These are phyloP conservation scores for Pachliopta kotzebuea DNA, from an alignment of 2,888 invertebrate genomes.

Conservation along the genomic window DNA sequence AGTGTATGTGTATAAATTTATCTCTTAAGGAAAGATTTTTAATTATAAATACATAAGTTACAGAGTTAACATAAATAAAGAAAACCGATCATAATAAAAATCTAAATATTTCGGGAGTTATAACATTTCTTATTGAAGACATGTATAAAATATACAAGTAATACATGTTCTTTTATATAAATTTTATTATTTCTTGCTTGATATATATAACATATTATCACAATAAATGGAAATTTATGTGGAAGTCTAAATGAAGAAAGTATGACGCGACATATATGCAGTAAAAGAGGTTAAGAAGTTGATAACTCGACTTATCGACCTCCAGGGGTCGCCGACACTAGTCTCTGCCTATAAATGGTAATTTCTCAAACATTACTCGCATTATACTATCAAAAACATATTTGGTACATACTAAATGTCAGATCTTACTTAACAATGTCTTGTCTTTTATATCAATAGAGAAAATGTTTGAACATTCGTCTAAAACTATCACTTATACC, in stretches of 20 bases:
- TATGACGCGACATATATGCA: not conserved
- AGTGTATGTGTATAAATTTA: no score
- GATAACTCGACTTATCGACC: not conserved
- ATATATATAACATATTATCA: not conserved
- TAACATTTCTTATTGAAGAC: no score
- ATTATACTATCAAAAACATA: not conserved
- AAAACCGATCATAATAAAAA: no score
- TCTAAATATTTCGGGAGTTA: no score
- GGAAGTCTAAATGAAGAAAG: not conserved
- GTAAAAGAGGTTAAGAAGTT: not conserved
- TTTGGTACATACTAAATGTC: not conserved
- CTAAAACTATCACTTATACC: no score
- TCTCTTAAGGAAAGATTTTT: no score
- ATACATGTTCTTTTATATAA: not conserved
- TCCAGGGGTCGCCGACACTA: not conserved
- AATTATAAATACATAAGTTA: no score
- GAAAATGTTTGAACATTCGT: not conserved
- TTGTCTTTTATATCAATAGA: not conserved
- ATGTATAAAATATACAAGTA: not conserved
- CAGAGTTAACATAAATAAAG: no score
- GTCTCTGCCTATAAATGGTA: not conserved
- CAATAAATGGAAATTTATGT: not conserved
- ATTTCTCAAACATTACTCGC: not conserved
- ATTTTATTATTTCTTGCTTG: not conserved
- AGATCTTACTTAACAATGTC: not conserved